Base-by-base conservation (phyloP, 2,113 vertebrate genomes). In the Theristicus caerulescens region DNA sequence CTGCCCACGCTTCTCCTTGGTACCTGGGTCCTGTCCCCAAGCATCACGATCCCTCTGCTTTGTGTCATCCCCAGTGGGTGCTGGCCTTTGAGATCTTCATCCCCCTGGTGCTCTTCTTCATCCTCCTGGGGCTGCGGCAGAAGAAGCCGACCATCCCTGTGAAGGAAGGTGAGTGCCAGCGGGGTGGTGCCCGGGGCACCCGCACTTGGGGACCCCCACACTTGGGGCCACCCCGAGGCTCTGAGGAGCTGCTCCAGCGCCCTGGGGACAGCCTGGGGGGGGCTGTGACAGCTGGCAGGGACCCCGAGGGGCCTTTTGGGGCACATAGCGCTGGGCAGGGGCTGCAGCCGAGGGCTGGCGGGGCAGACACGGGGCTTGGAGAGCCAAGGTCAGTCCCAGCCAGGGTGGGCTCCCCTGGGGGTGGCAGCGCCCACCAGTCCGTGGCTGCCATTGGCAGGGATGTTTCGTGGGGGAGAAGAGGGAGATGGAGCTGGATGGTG, bases 41-140 rank as follows among this genome's bases (percentile, higher is more conserved):
- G 34, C 4, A 2, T 93, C 32, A 46, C 0, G 0, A 34, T 88
- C 65, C 22, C 47, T 91, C 70, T 86, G 74, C 62, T 92, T 42
- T 95, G 26, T 47, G 74, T 97, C 51, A 61, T 83, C 80, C 93
- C 6, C 97, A 99, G 99, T 99, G 99, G 99, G 99, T 99, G 91
- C 96, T 99, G 97, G 98, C 99, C 27, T 99, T 99, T 14, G 99
- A 99, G 98, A 99, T 99, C 97, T 99, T 99, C 97, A 99, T 99
- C 95, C 99, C 99, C 0, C 95, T 99, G 47, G 99, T 99, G 58
- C 99, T 99, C 54, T 99, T 99, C 98, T 99, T 99, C 97, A 99
- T 99, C 91, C 98, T 99, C 3, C 94, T 99, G 95, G 99, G 99
- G 34, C 98, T 99, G 58, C 98, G 99, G 88, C 98, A 99, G 98